phyloP scores from a whole-genome alignment of 2,888 invertebrate genomes.

The Metellina segmentata region DNA sequence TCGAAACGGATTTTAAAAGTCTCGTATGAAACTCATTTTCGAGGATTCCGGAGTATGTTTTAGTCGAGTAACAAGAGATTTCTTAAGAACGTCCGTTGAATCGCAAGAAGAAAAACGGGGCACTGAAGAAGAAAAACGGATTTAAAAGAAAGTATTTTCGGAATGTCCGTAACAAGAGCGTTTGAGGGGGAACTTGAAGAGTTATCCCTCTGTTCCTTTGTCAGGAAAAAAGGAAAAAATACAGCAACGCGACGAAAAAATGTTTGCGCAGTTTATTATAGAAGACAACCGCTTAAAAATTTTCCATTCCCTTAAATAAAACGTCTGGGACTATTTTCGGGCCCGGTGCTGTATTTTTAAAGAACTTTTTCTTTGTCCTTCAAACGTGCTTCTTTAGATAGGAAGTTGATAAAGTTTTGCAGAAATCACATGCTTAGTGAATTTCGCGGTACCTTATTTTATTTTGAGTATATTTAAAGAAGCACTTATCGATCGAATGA shows the following conservation, averaged over 20 bases:
- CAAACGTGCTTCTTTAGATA: not conserved
- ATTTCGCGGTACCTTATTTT: too few species aligned
- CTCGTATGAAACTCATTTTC: not conserved
- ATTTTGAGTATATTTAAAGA: not conserved
- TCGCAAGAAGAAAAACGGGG: not conserved
- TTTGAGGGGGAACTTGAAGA: not conserved
- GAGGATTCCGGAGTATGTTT: not conserved
- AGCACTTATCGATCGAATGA: not conserved
- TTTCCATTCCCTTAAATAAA: not conserved
- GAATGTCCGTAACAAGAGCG: not conserved
- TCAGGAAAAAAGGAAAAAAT: not conserved
- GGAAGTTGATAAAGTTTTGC: not conserved
- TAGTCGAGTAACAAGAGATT: not conserved
- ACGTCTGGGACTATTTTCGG: too few species aligned
- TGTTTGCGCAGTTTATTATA: not conserved
- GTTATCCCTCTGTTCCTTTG: not conserved
- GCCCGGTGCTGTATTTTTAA: not conserved
- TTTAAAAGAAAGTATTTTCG: not conserved
- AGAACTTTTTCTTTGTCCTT: not conserved
- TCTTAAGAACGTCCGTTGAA: not conserved
- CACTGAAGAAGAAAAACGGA: not conserved
- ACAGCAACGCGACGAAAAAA: not conserved
- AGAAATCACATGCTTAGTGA: not conserved
- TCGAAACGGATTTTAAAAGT: not conserved
- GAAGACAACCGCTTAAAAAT: not conserved